Evolutionary conservation across 2,888 invertebrate genomes (phyloP).

Genomic region (Metallyticus violacea): DNA sequence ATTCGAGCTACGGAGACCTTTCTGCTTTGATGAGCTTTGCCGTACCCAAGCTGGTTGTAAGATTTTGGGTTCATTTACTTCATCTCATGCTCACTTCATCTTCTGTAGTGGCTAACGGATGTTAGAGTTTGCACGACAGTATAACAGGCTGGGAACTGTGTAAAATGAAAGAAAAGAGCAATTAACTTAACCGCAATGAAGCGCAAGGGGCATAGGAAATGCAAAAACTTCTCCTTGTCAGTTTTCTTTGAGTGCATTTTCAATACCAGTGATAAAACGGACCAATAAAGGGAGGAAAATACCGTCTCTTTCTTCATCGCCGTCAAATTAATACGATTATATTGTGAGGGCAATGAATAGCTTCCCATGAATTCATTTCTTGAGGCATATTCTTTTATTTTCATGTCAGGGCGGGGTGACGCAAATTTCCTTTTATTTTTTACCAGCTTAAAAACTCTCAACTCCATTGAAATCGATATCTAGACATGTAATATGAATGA

Average conservation of each 20-base stretch:
- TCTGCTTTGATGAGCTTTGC: too few relatives aligned
- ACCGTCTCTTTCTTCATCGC: background rate
- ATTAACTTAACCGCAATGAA: too few relatives aligned
- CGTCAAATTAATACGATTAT: background rate
- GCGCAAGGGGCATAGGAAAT: too few relatives aligned
- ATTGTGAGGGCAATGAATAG: background rate
- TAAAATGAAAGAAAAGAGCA: too few relatives aligned
- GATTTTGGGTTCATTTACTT: too few relatives aligned
- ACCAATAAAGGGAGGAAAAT: background rate
- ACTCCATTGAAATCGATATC: background rate
- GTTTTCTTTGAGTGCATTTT: background rate
- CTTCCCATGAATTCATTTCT: background rate
- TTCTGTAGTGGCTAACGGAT: too few relatives aligned
- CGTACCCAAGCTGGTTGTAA: too few relatives aligned
- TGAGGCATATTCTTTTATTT: background rate
- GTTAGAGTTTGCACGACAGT: too few relatives aligned
- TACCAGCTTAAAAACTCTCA: background rate
- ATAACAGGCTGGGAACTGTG: too few relatives aligned
- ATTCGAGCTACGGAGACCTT: too few relatives aligned
- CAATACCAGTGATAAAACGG: background rate
- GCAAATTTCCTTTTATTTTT: background rate
- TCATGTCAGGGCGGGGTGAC: background rate
- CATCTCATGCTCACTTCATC: too few relatives aligned
- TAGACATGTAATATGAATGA: background rate
- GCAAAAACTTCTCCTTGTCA: too few relatives aligned